Evolutionary conservation across 1,140 invertebrate species (phyloP), one percentile per base, ranked within the genome.

Genomic region (Drosophila sp.): DNA sequence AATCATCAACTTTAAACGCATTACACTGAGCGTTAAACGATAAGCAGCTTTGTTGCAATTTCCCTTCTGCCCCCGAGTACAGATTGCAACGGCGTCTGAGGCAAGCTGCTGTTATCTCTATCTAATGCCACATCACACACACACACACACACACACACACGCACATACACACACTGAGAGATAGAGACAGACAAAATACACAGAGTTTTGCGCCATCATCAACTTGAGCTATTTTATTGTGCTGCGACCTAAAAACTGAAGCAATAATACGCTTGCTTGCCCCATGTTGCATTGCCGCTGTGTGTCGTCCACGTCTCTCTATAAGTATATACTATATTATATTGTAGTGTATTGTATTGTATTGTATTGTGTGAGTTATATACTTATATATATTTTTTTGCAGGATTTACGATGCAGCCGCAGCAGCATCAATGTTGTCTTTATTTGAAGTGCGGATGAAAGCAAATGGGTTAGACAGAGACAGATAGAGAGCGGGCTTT

Each of bases 1-100:
- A 87, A 87, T 87, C 82, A 87, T 89, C 82, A 82, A 82, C 83
- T 89, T 87, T 87, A 89, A 87, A 87, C 83, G 82, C 82, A 87
- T 87, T 87, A 89, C 83, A 82, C 61, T 67, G 75, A 82, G 83
- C 82, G 82, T 87, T 89, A 89, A 87, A 80, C 83, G 82, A 89
- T 87, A 87, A 87, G 82, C 82, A 87, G 82, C 82, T 87, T 87
- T 87, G 82, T 82, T 87, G 82, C 82, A 82, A 79, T n/a, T 7
- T 13, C 18, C 57, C 29, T 18, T 6, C n/a, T 13, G 4, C 45
- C 25, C 21, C 45, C 5, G 6, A 4, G 3, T 21, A 21, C n/a
- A 45, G 43, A 21, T 21, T 50, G 46, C 27, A 50, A 18, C 27
- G 50, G 18, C 6, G 21, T 34, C 36, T 38, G 29, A n/a, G 34